phyloP scores from a whole-genome alignment of 2,888 invertebrate species.

The Byasa hedistus region DNA sequence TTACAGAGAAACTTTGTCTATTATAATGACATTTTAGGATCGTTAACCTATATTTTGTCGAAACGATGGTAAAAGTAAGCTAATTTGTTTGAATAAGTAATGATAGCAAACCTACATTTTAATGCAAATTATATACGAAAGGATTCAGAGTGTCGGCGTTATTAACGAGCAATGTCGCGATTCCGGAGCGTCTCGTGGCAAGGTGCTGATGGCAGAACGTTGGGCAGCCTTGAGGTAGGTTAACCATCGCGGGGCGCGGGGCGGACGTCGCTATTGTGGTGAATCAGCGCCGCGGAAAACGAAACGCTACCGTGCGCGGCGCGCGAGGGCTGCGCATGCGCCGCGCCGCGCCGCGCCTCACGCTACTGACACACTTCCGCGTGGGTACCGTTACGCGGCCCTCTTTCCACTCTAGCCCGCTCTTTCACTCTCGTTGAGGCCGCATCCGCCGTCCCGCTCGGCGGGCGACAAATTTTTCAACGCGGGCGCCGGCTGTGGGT shows the following conservation, averaged over 20 bases:
- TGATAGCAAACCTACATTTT: background rate
- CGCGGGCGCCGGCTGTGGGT: conserved; percentile 74
- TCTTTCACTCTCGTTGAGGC: conserved; percentile 72
- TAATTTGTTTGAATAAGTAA: background rate
- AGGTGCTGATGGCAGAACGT: conserved; percentile 13
- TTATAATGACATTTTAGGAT: background rate
- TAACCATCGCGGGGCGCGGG: conserved; percentile 60
- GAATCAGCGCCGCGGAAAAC: conserved; percentile 78
- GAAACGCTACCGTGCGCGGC: conserved; percentile 57
- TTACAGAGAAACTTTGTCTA: too few species aligned
- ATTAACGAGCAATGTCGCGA: background rate
- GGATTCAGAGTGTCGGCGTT: background rate
- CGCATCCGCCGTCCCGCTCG: conserved; percentile 58
- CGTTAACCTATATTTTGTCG: background rate
- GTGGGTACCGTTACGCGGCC: conserved; percentile 77
- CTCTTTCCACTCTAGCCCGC: conserved; percentile 64
- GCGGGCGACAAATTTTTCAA: conserved; percentile 75
- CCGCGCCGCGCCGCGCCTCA: conserved; percentile 48
- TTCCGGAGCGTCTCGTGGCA: background rate
- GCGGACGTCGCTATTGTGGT: conserved; percentile 69
- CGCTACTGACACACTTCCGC: conserved; percentile 80
- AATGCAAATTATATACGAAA: background rate
- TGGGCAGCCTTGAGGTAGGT: conserved; percentile 74
- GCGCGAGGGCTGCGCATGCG: conserved; percentile 69
- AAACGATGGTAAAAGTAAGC: background rate